These are phyloP conservation scores for Onychorhynchus coronatus DNA, from an alignment of 2,113 vertebrate genomes.

Conservation along the genomic window DNA sequence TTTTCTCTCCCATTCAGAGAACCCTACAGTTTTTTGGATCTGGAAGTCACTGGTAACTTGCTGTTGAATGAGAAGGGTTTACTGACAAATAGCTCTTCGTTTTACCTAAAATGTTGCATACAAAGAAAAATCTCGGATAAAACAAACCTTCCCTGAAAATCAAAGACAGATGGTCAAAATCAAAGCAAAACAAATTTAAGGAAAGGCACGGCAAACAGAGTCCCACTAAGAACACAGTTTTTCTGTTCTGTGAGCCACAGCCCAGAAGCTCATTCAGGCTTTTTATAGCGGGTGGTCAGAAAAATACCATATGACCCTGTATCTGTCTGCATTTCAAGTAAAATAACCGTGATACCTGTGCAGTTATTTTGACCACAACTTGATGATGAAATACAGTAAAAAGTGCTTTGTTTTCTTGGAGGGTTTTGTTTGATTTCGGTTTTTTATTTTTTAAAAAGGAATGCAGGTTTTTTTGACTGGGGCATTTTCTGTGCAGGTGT, in stretches of 20 bases:
- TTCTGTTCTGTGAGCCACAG: background rate
- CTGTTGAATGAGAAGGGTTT: background rate
- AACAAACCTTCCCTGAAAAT: background rate
- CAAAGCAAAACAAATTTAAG: background rate
- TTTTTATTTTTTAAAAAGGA: background rate
- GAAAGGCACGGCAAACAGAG: background rate
- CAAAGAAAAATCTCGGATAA: background rate
- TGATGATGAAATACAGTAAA: background rate
- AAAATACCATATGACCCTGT: background rate
- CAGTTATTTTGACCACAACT: background rate
- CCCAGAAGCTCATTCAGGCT: background rate
- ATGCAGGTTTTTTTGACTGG: background rate
- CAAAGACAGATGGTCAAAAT: background rate
- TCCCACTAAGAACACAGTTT: background rate
- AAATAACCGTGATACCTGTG: background rate
- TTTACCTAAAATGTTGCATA: background rate
- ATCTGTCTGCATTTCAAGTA: background rate
- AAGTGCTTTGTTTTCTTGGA: background rate
- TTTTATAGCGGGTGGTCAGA: background rate
- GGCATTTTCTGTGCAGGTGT: background rate
- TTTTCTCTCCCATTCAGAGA: background rate
- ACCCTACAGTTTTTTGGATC: background rate
- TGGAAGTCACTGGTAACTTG: background rate
- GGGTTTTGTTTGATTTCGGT: rapidly evolving
- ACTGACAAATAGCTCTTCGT: background rate